Conservation (phyloP, 2,888 invertebrate genomes). For the Dryobota labecula region DNA sequence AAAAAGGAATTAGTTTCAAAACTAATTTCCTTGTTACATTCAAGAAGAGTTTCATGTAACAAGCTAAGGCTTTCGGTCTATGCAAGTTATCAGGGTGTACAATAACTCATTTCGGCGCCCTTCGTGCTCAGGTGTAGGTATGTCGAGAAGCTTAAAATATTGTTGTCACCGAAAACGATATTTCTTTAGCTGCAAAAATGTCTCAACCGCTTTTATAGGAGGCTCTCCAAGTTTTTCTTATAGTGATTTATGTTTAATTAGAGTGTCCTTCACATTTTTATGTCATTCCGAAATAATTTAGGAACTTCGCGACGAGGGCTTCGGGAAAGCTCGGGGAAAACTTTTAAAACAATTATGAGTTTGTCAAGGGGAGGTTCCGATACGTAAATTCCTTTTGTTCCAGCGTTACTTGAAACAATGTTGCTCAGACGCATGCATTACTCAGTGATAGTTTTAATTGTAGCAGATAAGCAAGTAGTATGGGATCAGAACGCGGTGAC, state of each 20-base stretch:
- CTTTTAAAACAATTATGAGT: constrained; percentile 76
- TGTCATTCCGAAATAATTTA: constrained; percentile 78
- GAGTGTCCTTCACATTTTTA: constrained; percentile 81
- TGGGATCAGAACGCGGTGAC: constrained; percentile 74
- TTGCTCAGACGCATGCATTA: constrained; percentile 58
- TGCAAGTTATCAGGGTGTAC: constrained; percentile 53
- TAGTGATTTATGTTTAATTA: constrained; percentile 88
- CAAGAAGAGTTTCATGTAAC: constrained; percentile 17
- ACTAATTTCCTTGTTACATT: constrained; percentile 28
- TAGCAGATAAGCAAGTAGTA: constrained; percentile 69
- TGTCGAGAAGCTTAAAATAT: constrained; percentile 83
- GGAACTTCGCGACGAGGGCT: constrained; percentile 73
- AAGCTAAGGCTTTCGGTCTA: constrained; percentile 36
- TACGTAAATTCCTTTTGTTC: constrained; percentile 64
- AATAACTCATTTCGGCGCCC: constrained; percentile 82
- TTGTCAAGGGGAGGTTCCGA: constrained; percentile 66
- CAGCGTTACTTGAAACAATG: constrained; percentile 50
- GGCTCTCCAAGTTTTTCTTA: constrained; percentile 78
- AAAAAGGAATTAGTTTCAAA: constrained; percentile 37
- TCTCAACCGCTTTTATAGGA: constrained; percentile 78
- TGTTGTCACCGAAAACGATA: constrained; percentile 85
- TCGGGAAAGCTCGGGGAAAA: constrained; percentile 68
- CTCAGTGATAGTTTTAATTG: constrained; percentile 55
- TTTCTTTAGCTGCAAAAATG: constrained; percentile 83
- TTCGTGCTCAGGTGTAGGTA: constrained; percentile 83